Base-by-base conservation (phyloP, 2,797 vertebrate genomes). In the Alauda arvensis region DNA sequence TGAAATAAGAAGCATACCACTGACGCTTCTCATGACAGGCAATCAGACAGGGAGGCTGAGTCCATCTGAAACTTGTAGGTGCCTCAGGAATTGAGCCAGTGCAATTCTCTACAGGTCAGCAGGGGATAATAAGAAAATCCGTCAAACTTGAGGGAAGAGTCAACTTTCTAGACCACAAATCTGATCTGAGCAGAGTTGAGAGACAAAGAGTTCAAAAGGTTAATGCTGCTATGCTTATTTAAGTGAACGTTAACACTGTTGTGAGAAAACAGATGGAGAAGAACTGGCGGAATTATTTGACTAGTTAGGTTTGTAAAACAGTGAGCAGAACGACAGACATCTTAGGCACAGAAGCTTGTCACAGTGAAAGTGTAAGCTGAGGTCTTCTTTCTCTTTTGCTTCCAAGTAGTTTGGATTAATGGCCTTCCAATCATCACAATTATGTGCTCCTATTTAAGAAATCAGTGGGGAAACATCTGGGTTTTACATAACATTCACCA, bases 391-490 rank as follows among this genome's bases (percentile, higher is more conserved):
- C 68, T 91, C 26, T 83, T 91, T 63, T 81, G 63, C 88, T 94
- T 91, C 89, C 16, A 63, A 83, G 68, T 70, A 71, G 31, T 66
- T 91, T 89, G 90, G 85, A 91, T 93, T 85, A 89, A 84, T 59
- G 83, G 53, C 57, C 69, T 77, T 68, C 85, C 77, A 88, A 53
- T 88, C 84, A 90, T 77, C 77, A 68, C 60, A 89, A 91, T 90
- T 85, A 87, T 45, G 52, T 77, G 62, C 72, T 87, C 71, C 69
- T 61, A 65, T 92, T 93, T 90, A 95, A 93, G 93, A 92, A 94
- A 94, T 95, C 94, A 89, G 90, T 28, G 59, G 75, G 91, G 90
- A 96, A 96, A 96, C 87, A 95, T 96, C 96, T 96, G 95, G 89
- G 93, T 92, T 79, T 60, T 67, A 67, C 53, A 34, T 63, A 87